phyloP scores from a whole-genome alignment of 2,797 vertebrate species.

The Anguilla megastoma region DNA sequence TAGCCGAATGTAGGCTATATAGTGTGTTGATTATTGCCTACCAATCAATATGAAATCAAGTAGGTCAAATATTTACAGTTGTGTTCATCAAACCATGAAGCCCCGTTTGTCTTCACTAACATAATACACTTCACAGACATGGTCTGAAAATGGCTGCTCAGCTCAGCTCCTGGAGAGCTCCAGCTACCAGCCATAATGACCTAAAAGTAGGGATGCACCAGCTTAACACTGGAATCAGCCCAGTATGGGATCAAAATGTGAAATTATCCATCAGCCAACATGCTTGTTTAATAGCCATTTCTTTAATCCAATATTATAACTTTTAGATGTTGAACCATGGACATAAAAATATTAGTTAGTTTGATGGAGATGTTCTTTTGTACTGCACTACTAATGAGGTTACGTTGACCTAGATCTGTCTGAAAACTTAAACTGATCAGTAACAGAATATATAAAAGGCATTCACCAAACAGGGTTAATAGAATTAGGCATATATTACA shows the following conservation, averaged over 20 bases:
- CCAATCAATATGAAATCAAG: background rate
- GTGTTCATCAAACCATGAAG: background rate
- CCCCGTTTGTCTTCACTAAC: background rate
- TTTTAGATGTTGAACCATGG: background rate
- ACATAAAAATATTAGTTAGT: background rate
- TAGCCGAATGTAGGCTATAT: background rate
- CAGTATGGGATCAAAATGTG: background rate
- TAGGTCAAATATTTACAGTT: background rate
- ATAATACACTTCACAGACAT: background rate
- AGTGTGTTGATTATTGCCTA: background rate
- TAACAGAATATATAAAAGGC: background rate
- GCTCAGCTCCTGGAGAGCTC: background rate
- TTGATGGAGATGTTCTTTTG: background rate
- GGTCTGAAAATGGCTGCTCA: background rate
- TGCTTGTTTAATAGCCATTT: background rate
- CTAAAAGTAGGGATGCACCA: background rate
- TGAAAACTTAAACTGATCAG: background rate
- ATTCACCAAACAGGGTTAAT: background rate
- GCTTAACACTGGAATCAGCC: background rate
- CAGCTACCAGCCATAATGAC: background rate
- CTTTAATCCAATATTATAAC: background rate
- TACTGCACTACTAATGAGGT: background rate
- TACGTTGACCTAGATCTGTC: background rate
- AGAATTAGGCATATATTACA: background rate
- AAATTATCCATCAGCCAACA: background rate